Base-by-base conservation (phyloP, 1,140 invertebrate genomes). In the Psilanteris sp. region DNA sequence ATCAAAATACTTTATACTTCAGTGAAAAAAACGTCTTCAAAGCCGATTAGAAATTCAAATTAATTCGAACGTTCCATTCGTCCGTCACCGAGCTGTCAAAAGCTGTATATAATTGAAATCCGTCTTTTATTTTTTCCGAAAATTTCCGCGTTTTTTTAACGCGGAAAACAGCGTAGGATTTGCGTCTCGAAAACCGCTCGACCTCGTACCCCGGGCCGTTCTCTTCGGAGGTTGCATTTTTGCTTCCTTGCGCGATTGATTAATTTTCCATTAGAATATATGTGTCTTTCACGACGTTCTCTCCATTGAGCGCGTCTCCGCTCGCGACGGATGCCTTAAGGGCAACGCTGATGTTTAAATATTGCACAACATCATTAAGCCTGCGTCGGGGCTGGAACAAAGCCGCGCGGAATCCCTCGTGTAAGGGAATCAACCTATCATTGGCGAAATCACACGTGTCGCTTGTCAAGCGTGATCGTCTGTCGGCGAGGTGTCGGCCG, bases 401-500 rank as follows among this genome's bases (percentile, higher is more conserved):
- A 79, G 77, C 70, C 46, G 46, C 61, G 37, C 34, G 70, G 26
- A 62, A 72, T 72, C 72, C 52, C 62, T 71, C 72, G 50, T 54
- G 59, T 32, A 46, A 66, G 68, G 57, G 68, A 72, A 76, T 80
- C 66, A 54, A 50, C 54, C 54, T 70, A 79, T 78, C 74, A 82
- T 79, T 74, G 80, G 64, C 62, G 55, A 73, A 71, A 67, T 80
- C 68, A 50, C 80, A 82, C 80, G 79, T 80, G 79, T 78, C 80
- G 71, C 68, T 80, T 66, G 70, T 79, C 78, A 77, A 73, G 44
- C 55, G 50, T 73, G 72, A 79, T 78, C 71, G 61, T 79, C 72
- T 26, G 24, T 31, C 4, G 41, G 36, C 71, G 59, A 71, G 67
- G 77, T 71, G 72, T 72, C 50, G 44, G 18, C 14, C 59, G 66